phyloP scores from a whole-genome alignment of 2,113 vertebrate genomes.

The Dermatemys mawii region DNA sequence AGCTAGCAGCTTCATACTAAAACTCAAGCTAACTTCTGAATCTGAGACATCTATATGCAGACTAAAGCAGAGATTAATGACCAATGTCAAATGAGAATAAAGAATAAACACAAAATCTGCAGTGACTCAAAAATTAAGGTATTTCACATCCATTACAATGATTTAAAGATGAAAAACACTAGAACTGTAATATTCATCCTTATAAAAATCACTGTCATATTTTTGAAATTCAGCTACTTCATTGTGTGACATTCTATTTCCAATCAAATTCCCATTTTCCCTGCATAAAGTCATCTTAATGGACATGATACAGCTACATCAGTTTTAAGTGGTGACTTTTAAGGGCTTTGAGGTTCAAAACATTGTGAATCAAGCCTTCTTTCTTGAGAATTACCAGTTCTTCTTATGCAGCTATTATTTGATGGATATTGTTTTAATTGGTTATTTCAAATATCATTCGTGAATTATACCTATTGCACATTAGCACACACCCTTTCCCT shows the following conservation, averaged over 20 bases:
- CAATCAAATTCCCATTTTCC: not conserved
- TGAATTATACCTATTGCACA: not conserved
- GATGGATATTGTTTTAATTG: not conserved
- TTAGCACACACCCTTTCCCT: not conserved
- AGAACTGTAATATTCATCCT: not conserved
- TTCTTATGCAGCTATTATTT: not conserved
- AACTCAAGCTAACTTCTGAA: not conserved
- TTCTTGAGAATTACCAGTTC: not conserved
- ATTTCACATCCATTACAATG: not conserved
- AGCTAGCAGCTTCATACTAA: not conserved
- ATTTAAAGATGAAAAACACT: not conserved
- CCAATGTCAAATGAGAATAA: not conserved
- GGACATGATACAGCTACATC: not conserved
- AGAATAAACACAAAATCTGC: not conserved
- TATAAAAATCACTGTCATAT: not conserved
- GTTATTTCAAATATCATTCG: not conserved
- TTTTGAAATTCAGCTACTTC: constrained; percentile 3
- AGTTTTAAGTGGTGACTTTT: constrained; percentile 15
- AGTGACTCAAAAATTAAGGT: not conserved
- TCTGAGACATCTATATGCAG: not conserved
- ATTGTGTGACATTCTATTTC: not conserved
- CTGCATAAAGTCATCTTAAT: not conserved
- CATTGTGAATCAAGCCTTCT: not conserved
- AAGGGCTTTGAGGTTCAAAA: constrained; percentile 6
- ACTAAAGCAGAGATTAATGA: not conserved